Conservation (phyloP, 2,888 invertebrate species). For the Drosophila diplacantha region DNA sequence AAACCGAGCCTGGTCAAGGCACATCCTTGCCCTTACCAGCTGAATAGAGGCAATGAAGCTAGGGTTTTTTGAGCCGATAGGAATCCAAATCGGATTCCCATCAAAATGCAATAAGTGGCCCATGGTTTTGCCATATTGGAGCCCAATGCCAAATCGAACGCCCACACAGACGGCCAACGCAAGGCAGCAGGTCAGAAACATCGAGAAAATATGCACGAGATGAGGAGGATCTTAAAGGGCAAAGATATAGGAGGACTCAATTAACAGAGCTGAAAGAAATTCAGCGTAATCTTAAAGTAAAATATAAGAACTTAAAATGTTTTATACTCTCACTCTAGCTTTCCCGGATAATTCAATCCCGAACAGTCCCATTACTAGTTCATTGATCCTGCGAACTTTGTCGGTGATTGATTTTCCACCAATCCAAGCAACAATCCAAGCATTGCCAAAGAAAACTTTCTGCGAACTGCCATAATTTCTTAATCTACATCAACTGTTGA, state of each 20-base stretch:
- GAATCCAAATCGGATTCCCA: slow-evolving; percentile 28
- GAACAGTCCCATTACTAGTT: slow-evolving; percentile 23
- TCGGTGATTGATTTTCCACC: slow-evolving; percentile 38
- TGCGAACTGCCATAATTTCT: slow-evolving; percentile 62
- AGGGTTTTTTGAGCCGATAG: neutral
- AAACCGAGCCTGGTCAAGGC: slow-evolving; percentile 16
- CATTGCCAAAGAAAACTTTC: slow-evolving; percentile 36
- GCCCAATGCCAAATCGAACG: slow-evolving; percentile 1
- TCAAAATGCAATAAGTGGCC: slow-evolving; percentile 38
- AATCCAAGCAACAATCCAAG: slow-evolving; percentile 6
- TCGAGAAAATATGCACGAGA: neutral
- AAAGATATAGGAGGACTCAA: neutral
- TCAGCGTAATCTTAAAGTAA: neutral
- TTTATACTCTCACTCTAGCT: neutral
- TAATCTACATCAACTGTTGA: slow-evolving; percentile 71
- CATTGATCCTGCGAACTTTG: slow-evolving; percentile 23
- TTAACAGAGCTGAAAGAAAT: neutral
- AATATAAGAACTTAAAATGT: neutral
- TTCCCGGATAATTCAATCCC: neutral
- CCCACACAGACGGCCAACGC: neutral
- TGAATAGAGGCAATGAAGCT: slow-evolving; percentile 11
- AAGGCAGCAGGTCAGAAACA: neutral
- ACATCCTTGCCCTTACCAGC: slow-evolving; percentile 23
- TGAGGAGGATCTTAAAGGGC: neutral
- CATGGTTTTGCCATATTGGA: slow-evolving; percentile 20